Base-by-base conservation (phyloP, 37 sponge, comb jelly and placozoan genomes). In the Ianthella basta region DNA sequence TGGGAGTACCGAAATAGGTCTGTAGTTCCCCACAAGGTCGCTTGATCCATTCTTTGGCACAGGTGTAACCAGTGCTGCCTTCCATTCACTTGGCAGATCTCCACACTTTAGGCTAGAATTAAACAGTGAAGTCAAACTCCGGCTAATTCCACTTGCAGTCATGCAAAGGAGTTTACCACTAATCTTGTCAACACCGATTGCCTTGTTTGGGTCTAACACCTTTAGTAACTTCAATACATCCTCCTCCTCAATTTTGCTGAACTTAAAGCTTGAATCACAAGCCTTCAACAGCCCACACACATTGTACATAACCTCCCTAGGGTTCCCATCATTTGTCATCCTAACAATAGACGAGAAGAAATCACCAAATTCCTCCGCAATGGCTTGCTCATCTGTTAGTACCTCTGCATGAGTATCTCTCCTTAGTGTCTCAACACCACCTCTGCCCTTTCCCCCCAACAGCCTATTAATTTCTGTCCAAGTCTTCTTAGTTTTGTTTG, bases 391-490 rank as follows among this genome's bases (percentile, higher is more conserved):
- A 83, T 30, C 3, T 24, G 83, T 44, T 0, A n/a, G n/a, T n/a
- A n/a, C n/a, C n/a, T n/a, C n/a, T n/a, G n/a, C n/a, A n/a, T n/a
- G n/a, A n/a, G n/a, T n/a, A n/a, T n/a, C n/a, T n/a, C n/a, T n/a
- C n/a, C 59, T 57, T 14, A 72, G 10, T 72, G 39, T 20, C 38
- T 72, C 40, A 72, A 72, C 30, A 30, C 30, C 12, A 32, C 73
- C 8, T 72, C 39, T 72, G 73, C 36, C 5, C 73, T 72, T 72
- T 30, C 12, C 36, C 12, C 73, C 73, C 37, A 84, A 30, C 74
- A 84, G 54, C 36, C 74, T 69, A 56, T 41, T 84, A 0, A 84
- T 33, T n/a, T 69, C 73, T 37, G 41, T 8, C 85, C 85, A 72
- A 18, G 40, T 23, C 59, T 84, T 84, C 39, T 23, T 84, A 16